These are phyloP conservation scores for Coptotermes formosanus DNA, from an alignment of 1,140 invertebrate species.

Conservation along the genomic window DNA sequence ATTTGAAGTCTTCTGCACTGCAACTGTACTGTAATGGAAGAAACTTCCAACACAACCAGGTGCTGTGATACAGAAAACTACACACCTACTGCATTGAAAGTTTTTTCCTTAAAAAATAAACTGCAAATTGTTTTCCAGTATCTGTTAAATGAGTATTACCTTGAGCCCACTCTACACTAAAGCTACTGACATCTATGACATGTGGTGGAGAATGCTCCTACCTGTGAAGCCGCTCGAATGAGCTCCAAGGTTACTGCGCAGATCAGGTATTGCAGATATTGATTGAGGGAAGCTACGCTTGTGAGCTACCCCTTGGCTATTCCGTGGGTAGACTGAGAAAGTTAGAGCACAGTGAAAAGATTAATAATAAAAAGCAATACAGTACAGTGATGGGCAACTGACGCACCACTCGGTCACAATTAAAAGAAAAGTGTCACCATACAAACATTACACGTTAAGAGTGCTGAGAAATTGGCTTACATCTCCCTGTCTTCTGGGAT, in stretches of 20 bases:
- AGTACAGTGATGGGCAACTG: conserved; percentile 27
- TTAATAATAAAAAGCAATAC: conserved; percentile 30
- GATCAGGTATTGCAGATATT: conserved; percentile 76
- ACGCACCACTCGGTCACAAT: not conserved
- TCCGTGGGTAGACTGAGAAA: conserved; percentile 52
- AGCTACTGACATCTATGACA: not conserved
- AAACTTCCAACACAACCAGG: too few species aligned
- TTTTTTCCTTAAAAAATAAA: too few species aligned
- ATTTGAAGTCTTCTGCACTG: too few species aligned
- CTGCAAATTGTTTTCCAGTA: not conserved
- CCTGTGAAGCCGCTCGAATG: conserved; percentile 35
- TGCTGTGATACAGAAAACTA: too few species aligned
- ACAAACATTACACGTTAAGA: not conserved
- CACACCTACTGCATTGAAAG: too few species aligned
- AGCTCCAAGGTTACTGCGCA: conserved; percentile 61
- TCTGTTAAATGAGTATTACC: not conserved
- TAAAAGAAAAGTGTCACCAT: not conserved
- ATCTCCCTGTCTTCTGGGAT: not conserved
- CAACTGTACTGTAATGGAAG: too few species aligned
- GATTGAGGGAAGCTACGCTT: conserved; percentile 76
- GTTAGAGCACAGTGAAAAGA: conserved; percentile 29
- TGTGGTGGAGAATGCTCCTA: conserved; percentile 27
- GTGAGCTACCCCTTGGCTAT: conserved; percentile 81
- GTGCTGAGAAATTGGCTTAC: conserved; percentile 34
- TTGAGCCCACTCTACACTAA: not conserved